A percentile compares a stretch with the other conserved stretches of the same genome.
phyloP scores from a whole-genome alignment of 2,797 vertebrate species.

The Naso thynnoides region DNA sequence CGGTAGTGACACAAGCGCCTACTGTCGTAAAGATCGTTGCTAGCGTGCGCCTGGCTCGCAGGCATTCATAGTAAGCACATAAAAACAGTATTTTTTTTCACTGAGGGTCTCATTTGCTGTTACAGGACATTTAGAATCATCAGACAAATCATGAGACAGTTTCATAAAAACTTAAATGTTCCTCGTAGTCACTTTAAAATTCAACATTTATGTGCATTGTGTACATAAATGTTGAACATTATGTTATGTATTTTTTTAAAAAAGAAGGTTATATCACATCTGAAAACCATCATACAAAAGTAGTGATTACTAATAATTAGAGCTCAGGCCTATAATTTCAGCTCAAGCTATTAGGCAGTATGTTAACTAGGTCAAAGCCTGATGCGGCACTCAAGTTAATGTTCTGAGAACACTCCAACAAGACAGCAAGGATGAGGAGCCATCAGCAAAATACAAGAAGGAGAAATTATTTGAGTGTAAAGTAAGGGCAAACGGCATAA shows the following conservation, averaged over 20 bases:
- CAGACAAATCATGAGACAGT: no score
- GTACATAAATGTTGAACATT: no score
- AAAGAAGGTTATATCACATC: background rate
- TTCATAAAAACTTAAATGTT: no score
- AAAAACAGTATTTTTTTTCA: no score
- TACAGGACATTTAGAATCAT: no score
- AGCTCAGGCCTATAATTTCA: conserved; percentile 28
- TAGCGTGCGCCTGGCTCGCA: no score
- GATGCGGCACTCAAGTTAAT: conserved; percentile 13
- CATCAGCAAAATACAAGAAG: conserved; percentile 11
- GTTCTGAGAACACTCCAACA: conserved; percentile 26
- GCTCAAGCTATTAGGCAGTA: conserved; percentile 6
- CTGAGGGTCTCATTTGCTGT: no score
- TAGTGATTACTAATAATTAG: conserved; percentile 11
- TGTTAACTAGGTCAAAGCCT: conserved; percentile 44
- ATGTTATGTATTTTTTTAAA: conserved; percentile 6
- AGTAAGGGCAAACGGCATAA: conserved; percentile 18
- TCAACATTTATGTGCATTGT: background rate
- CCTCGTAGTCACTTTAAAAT: no score
- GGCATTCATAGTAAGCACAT: no score
- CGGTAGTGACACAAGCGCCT: no score
- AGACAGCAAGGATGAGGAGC: background rate
- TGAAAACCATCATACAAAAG: conserved; percentile 10
- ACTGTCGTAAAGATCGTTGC: no score
- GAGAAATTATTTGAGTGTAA: background rate